A percentile compares a stretch with the other conserved stretches of the same genome.
phyloP scores from a whole-genome alignment of 2,113 vertebrate genomes.

The Crotalus helleri region DNA sequence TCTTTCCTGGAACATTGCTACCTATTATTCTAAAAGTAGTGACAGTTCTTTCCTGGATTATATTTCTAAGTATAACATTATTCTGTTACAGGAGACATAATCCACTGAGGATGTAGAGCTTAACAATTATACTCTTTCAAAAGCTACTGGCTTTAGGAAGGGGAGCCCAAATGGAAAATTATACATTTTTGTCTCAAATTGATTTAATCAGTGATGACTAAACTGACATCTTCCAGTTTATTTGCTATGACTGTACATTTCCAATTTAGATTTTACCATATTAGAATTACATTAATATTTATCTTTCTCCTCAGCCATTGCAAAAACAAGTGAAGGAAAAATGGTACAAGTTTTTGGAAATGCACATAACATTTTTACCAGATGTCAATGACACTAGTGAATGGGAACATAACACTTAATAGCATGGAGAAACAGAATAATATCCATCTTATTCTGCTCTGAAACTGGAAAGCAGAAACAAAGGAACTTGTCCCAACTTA shows the following conservation, averaged over 20 bases:
- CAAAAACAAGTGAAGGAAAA: neutral
- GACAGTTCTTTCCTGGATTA: neutral
- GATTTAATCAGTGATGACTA: neutral
- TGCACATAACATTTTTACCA: neutral
- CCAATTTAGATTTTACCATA: neutral
- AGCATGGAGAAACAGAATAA: conserved; percentile 12
- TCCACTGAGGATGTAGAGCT: neutral
- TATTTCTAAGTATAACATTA: neutral
- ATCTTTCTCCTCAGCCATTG: neutral
- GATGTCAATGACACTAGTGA: neutral
- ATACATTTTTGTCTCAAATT: neutral
- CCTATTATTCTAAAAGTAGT: neutral
- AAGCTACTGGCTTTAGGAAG: neutral
- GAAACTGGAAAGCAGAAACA: neutral
- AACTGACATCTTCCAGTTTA: neutral
- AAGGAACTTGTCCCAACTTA: neutral
- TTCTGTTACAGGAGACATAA: neutral
- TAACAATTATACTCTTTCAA: neutral
- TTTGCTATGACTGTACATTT: neutral
- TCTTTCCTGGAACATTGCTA: neutral
- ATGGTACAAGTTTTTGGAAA: neutral
- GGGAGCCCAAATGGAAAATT: neutral
- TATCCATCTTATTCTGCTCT: conserved; percentile 2
- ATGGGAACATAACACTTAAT: neutral
- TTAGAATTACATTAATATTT: neutral